phyloP scores from a whole-genome alignment of 2,797 vertebrate species.

The Parauchenoglanis ngamensis region DNA sequence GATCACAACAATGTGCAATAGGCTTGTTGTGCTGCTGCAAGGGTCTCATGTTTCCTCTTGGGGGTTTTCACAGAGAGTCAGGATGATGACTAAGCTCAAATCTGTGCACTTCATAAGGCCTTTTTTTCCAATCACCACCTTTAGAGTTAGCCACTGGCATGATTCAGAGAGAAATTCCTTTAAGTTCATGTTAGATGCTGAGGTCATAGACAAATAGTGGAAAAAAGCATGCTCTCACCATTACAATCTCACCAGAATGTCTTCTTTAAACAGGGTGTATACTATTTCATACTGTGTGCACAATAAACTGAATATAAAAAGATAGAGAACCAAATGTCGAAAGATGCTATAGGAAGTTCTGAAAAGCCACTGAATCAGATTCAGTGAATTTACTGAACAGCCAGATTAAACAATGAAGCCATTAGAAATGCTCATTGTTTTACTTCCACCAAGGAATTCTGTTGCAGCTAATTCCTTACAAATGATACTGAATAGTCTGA shows the following conservation, averaged over 20 bases:
- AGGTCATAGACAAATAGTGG: constrained; percentile 70
- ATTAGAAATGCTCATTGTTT: constrained; percentile 22
- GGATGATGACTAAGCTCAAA: constrained; percentile 58
- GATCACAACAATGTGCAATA: constrained; percentile 53
- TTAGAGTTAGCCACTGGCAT: constrained; percentile 54
- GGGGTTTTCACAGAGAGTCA: constrained; percentile 46
- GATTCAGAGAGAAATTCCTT: constrained; percentile 70
- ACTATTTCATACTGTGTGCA: constrained; percentile 3
- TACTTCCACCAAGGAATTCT: constrained; percentile 28
- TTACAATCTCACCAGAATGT: background rate
- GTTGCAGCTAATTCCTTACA: background rate
- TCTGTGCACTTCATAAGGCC: constrained; percentile 43
- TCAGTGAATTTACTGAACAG: background rate
- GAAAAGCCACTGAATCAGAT: constrained; percentile 13
- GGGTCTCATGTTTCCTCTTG: constrained; percentile 63
- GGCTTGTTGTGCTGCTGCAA: constrained; percentile 42
- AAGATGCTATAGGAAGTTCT: background rate
- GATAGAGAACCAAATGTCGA: background rate
- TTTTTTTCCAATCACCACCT: constrained; percentile 55
- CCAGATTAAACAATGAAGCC: background rate
- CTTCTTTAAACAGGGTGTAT: background rate
- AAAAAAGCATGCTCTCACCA: constrained; percentile 52
- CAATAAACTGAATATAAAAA: background rate
- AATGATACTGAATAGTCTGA: background rate
- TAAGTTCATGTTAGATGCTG: constrained; percentile 61